Evolutionary conservation across 2,797 vertebrate genomes (phyloP), one percentile per base, ranked within the genome.

Genomic region (Pempheris klunzingeri): DNA sequence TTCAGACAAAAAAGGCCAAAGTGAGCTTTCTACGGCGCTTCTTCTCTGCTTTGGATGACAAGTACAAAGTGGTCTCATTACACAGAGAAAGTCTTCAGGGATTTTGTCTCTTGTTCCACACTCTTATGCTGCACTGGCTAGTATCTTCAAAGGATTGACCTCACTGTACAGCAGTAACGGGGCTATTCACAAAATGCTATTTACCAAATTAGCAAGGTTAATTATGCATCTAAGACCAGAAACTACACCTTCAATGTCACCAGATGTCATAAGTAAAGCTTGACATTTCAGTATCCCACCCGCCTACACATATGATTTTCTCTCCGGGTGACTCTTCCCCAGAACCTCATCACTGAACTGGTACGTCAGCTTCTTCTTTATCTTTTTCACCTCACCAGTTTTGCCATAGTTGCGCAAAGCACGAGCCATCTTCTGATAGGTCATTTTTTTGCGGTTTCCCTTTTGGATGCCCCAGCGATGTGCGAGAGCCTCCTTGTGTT

Each of bases 301-400:
- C 65, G 43, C 58, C 90, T 93, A 95, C 72, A 93, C 86, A 80
- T 95, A 99, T 76, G 94, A 54, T 92, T 97, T 98, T 85, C 97
- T 96, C 66, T 98, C 97, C 18, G 87, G 82, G 89, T 95, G 90
- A 83, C 75, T 94, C 78, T 96, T 98, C 83, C 96, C 97, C 90
- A 99, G 95, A 73, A 99, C 97, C 88, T 99, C 98, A n/a, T 97
- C 97, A n/a, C 98, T 99, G 95, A 99, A 99, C 94, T 99, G 98
- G 88, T 99, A 99, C 0, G 98, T 99, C 88, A 99, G 92, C 95
- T 99, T 99, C 93, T 99, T 99, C 95, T 99, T 99, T 34, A 99
- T 97, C 90, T 99, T 99, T 84, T 97, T 97, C 77, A 99, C 98
- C 90, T 99, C 98, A n/a, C 98, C 98, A 2, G 98, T 99, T 94